Conservation (phyloP, 1,140 invertebrate genomes). For the Ceratina japonica region DNA sequence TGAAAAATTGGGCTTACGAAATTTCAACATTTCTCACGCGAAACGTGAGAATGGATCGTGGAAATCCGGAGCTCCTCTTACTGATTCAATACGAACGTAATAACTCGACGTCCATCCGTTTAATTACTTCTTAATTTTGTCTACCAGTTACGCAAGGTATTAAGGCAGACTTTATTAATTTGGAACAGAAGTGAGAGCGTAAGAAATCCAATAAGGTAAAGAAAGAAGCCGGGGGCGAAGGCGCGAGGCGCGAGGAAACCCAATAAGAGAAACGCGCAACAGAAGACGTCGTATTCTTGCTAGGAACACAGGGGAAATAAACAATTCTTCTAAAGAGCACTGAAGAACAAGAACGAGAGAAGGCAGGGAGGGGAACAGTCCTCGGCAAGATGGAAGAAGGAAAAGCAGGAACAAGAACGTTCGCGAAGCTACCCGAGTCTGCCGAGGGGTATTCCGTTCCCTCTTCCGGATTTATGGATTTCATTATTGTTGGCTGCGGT, state of each 20-base stretch:
- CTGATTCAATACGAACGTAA: too few species aligned
- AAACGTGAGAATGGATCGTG: too few species aligned
- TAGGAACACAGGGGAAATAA: background rate
- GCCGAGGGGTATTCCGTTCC: slow-evolving; percentile 47
- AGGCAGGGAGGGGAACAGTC: slow-evolving; percentile 30
- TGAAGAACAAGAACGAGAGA: slow-evolving; percentile 30
- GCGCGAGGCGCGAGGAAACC: background rate
- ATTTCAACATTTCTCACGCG: too few species aligned
- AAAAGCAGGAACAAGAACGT: slow-evolving; percentile 43
- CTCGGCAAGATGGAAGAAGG: background rate
- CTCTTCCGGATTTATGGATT: slow-evolving; percentile 75
- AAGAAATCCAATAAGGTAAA: too few species aligned
- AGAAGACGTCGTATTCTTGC: background rate
- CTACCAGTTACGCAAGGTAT: too few species aligned
- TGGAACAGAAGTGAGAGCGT: too few species aligned
- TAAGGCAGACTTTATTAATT: too few species aligned
- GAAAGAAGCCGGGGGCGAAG: background rate
- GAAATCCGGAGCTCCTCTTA: too few species aligned
- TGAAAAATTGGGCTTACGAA: background rate
- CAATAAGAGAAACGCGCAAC: background rate
- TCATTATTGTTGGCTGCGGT: slow-evolving; percentile 73
- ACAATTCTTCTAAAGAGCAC: background rate
- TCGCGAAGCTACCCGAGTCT: slow-evolving; percentile 4
- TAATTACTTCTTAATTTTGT: too few species aligned
- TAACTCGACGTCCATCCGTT: too few species aligned